These are phyloP conservation scores for Brachyistius frenatus DNA, from an alignment of 2,113 vertebrate genomes.

Conservation along the genomic window DNA sequence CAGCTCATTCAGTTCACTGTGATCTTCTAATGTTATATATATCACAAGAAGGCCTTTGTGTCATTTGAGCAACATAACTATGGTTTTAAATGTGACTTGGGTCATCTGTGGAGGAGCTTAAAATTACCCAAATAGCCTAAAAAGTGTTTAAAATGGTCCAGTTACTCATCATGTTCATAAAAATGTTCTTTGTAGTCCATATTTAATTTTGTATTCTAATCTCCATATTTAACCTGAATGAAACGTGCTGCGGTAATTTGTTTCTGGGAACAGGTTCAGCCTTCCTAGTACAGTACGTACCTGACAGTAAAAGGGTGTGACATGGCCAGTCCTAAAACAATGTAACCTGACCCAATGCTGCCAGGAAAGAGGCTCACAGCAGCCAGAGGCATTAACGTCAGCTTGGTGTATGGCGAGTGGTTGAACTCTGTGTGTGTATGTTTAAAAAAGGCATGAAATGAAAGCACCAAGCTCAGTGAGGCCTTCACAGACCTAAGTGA, in stretches of 20 bases:
- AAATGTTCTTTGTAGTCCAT: no score
- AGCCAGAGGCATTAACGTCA: background rate
- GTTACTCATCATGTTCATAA: no score
- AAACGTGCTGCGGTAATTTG: background rate
- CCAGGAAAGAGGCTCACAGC: background rate
- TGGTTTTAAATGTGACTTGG: background rate
- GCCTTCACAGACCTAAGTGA: background rate
- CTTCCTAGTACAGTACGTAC: background rate
- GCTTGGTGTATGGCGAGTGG: background rate
- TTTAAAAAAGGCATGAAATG: background rate
- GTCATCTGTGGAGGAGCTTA: no score
- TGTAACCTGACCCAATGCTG: conserved; percentile 1
- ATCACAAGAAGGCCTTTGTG: background rate
- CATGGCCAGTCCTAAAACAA: background rate
- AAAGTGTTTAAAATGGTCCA: no score
- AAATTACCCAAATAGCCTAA: no score
- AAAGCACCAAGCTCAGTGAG: background rate
- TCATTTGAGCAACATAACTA: background rate
- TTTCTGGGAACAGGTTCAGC: background rate
- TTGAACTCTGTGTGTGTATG: background rate
- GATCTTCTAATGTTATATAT: background rate
- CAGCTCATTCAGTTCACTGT: background rate
- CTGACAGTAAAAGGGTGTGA: conserved; percentile 10
- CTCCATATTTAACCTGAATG: background rate
- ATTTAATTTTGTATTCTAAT: no score